Conservation (phyloP, 1,140 invertebrate species). For the Pissodes strobi region DNA sequence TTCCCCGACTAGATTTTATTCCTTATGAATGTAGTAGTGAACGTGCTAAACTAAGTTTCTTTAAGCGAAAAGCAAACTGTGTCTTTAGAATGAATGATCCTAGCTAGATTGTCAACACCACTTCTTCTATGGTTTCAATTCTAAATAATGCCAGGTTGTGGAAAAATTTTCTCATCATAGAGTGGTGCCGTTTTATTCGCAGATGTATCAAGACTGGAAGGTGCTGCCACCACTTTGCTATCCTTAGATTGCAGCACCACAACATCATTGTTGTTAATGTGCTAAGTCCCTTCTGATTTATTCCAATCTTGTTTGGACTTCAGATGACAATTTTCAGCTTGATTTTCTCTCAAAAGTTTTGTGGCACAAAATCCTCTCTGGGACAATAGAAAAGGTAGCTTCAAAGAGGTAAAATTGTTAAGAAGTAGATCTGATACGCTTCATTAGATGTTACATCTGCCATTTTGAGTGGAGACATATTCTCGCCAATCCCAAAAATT, state of each 20-base stretch:
- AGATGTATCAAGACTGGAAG: slow-evolving; percentile 26
- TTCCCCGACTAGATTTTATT: too few relatives aligned
- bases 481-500: too few relatives aligned
- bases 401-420: slow-evolving; percentile 34
- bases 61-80: too few relatives aligned
- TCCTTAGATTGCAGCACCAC: slow-evolving; percentile 33
- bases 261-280: slow-evolving; percentile 10
- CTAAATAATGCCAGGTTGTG: slow-evolving; percentile 11
- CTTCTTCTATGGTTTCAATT: too few relatives aligned
- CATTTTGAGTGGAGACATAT: slow-evolving; percentile 4
- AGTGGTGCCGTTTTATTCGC: slow-evolving; percentile 6
- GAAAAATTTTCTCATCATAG: slow-evolving; percentile 12
- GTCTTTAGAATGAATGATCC: too few relatives aligned
- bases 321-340: slow-evolving; percentile 30
- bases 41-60: too few relatives aligned
- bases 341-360: slow-evolving; percentile 27
- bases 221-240: slow-evolving; percentile 28
- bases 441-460: slow-evolving; percentile 17
- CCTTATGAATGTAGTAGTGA: too few relatives aligned
- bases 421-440: slow-evolving; percentile 30
- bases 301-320: too few relatives aligned
- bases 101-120: too few relatives aligned
- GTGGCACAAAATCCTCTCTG: too few relatives aligned
- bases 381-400: slow-evolving; percentile 25
- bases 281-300: slow-evolving; percentile 11